Percentiles rank a stretch among this genome's conserved stretches.
Conservation (phyloP, 2,113 vertebrate genomes). For the Aramus guarauna region DNA sequence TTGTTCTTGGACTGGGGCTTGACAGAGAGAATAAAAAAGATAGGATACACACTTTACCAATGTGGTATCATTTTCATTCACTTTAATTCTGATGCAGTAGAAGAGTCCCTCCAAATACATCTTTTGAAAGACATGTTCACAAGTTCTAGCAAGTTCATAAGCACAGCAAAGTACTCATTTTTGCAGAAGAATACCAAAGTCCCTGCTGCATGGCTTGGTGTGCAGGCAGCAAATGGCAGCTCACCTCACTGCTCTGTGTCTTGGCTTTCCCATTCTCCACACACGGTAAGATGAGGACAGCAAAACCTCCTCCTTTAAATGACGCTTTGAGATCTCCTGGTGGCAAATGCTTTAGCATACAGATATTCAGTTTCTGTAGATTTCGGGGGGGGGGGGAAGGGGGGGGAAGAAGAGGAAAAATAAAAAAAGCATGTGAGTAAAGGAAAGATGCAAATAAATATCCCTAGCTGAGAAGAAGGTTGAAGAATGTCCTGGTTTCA, state of each 20-base stretch:
- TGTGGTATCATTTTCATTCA: not conserved
- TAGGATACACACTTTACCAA: not conserved
- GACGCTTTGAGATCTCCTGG: not conserved
- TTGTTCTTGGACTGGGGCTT: not conserved
- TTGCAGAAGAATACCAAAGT: not conserved
- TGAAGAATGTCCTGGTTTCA: not conserved
- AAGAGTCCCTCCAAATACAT: not conserved
- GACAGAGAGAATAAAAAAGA: not conserved
- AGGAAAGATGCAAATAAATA: not conserved
- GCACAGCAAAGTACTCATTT: not conserved
- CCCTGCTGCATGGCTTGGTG: not conserved
- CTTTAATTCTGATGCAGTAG: not conserved
- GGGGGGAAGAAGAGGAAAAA: no score
- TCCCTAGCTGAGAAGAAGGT: not conserved
- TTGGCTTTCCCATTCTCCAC: not conserved
- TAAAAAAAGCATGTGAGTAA: not conserved
- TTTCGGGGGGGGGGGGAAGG: no score
- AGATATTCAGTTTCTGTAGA: not conserved
- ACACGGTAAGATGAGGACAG: not conserved
- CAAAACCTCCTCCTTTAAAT: not conserved
- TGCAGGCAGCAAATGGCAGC: not conserved
- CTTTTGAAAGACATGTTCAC: not conserved
- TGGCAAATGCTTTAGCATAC: not conserved
- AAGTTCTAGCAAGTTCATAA: not conserved
- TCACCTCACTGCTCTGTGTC: not conserved